Percentiles rank a stretch among this genome's conserved stretches.
Evolutionary conservation across 2,888 invertebrate genomes (phyloP).

Genomic region (Acronicta alni): DNA sequence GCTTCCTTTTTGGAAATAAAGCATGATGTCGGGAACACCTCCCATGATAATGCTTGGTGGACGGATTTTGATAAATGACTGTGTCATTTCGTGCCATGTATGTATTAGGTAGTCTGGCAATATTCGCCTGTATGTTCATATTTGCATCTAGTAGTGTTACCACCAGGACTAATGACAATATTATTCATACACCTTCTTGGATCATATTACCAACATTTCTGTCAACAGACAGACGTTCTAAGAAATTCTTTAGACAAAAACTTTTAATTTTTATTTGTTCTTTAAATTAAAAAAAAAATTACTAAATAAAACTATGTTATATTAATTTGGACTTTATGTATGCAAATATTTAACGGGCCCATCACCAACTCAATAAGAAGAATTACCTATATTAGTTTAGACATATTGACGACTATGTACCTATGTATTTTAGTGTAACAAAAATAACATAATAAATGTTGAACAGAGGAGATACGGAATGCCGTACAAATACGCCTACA

Average conservation of each 20-base stretch:
- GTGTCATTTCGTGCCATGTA: not conserved
- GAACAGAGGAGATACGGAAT: constrained; percentile 26
- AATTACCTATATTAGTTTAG: too few relatives aligned
- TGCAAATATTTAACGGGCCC: not conserved
- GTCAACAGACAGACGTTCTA: too few relatives aligned
- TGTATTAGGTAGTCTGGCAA: not conserved
- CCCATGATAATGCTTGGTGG: constrained; percentile 1
- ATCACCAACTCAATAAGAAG: not conserved
- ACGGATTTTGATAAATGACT: constrained; percentile 7
- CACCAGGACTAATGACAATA: not conserved
- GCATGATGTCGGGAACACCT: not conserved
- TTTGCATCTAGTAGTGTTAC: not conserved
- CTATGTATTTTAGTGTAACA: too few relatives aligned
- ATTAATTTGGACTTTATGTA: not conserved
- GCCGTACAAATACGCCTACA: constrained; percentile 67
- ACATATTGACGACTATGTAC: too few relatives aligned
- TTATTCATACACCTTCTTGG: too few relatives aligned
- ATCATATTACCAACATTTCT: too few relatives aligned
- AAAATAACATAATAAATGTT: constrained; percentile 4
- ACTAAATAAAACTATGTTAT: not conserved
- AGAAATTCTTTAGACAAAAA: too few relatives aligned
- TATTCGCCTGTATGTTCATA: not conserved
- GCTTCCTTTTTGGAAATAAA: constrained; percentile 1
- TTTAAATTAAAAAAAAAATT: not conserved
- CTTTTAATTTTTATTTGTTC: too few relatives aligned